phyloP scores from a whole-genome alignment of 1,140 invertebrate genomes.

The Brachionus koreanus region DNA sequence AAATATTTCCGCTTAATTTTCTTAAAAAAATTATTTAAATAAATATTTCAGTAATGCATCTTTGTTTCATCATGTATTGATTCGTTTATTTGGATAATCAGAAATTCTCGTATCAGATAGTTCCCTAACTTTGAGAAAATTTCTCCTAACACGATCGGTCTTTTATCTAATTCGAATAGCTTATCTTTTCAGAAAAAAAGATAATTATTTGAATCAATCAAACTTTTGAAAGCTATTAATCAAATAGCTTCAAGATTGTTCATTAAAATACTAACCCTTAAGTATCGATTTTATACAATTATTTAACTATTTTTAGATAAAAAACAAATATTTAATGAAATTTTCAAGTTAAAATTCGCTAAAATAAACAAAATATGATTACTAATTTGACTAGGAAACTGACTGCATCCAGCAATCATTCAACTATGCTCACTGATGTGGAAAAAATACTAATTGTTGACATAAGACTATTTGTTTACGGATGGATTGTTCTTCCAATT shows the following conservation, averaged over 20 bases:
- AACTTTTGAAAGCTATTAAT: constrained; percentile 9
- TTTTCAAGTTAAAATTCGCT: not conserved
- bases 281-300: not conserved
- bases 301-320: constrained; percentile 6
- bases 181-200: not conserved
- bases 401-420: not conserved
- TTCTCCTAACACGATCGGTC: not conserved
- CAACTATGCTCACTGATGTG: not conserved
- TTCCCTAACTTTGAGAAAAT: not conserved
- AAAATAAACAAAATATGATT: not conserved
- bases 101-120: not conserved
- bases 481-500: constrained; percentile 14
- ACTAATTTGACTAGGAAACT: not conserved
- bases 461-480: constrained; percentile 27
- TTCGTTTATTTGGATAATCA: not conserved
- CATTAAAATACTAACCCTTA: constrained; percentile 8
- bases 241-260: constrained; percentile 2
- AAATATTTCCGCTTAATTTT: not conserved
- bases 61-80: not conserved
- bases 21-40: not conserved
- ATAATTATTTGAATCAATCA: constrained; percentile 10
- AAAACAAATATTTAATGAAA: constrained; percentile 6
- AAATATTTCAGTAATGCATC: not conserved
- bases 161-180: not conserved
- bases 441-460: constrained; percentile 29